Conservation (phyloP, 2,888 invertebrate genomes). For the Drosophila eohydei region DNA sequence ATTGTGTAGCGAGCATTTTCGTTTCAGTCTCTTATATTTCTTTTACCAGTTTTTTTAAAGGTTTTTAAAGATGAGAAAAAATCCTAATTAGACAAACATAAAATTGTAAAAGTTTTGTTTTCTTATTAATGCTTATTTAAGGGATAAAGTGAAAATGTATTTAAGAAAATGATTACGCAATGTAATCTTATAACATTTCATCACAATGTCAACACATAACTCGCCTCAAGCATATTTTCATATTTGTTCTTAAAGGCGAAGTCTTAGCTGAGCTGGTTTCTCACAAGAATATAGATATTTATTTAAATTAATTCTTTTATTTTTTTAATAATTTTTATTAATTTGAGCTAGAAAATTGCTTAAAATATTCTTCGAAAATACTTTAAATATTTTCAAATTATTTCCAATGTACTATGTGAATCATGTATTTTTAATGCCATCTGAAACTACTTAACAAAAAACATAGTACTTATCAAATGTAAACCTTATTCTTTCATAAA, state of each 20-base stretch:
- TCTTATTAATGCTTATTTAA: not conserved
- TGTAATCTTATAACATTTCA: not conserved
- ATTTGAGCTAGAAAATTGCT: too few species aligned
- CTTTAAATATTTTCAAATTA: too few species aligned
- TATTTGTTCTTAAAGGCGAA: too few species aligned
- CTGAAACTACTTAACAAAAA: not conserved
- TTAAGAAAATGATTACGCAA: not conserved
- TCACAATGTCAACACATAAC: constrained; percentile 7
- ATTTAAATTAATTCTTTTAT: too few species aligned
- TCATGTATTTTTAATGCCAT: not conserved
- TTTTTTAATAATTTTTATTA: too few species aligned
- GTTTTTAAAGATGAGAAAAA: constrained; percentile 6
- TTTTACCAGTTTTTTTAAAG: constrained; percentile 18
- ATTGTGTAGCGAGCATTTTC: constrained; percentile 36
- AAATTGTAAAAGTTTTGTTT: not conserved
- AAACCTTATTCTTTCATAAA: not conserved
- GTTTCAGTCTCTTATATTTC: not conserved
- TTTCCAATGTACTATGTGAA: not conserved
- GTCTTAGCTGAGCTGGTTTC: too few species aligned
- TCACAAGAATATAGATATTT: too few species aligned
- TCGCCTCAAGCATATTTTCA: not conserved
- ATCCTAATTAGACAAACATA: constrained; percentile 1
- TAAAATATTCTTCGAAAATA: too few species aligned
- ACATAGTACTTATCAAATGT: not conserved
- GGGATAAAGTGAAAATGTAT: not conserved